Evolutionary conservation across 2,797 vertebrate genomes (phyloP), one percentile per base, ranked within the genome.

Genomic region (Neosilurus hyrtlii): DNA sequence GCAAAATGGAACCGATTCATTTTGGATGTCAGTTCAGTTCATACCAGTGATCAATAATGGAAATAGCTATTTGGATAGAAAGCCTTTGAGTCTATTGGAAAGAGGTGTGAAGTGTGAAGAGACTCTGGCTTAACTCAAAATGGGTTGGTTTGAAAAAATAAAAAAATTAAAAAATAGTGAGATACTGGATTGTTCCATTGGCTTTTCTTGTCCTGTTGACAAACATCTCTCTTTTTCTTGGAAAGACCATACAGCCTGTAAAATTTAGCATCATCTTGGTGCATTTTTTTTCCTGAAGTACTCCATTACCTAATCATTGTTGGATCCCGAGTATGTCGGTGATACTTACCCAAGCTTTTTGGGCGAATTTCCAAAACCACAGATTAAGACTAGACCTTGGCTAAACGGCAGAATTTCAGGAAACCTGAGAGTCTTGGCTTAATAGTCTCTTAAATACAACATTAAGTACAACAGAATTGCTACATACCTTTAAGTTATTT

Each of bases 221-320:
- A 43, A 76, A 77, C 49, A 49, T 49, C 2, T 37, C 20, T 71
- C 52, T 35, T 66, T 5, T 16, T 54, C 51, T 54, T 75, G 35
- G 63, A 51, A 68, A 14, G 22, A 77, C 14, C n/a, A 18, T 79
- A 43, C 5, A 77, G 20, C 16, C 61, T 57, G 26, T 0, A 18
- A 12, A 63, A 63, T 49, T 49, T 66, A 66, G 51, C 8, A 63
- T 35, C 18, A 73, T 63, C 20, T 59, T 73, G 26, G 10, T 62
- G 35, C 59, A 56, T 66, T 67, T 66, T 35, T 76, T 67, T 52
- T 37, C 49, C 57, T 78, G 35, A 15, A 57, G 49, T 20, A 61
- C 68, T 71, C 56, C 67, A 83, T 83, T 74, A 72, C 43, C 57
- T 63, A 79, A 83, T 71, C 54, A 15, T 83, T 65, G 24, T 26